phyloP scores from a whole-genome alignment of 2,113 vertebrate genomes.

The Paramisgurnus dabryanus region DNA sequence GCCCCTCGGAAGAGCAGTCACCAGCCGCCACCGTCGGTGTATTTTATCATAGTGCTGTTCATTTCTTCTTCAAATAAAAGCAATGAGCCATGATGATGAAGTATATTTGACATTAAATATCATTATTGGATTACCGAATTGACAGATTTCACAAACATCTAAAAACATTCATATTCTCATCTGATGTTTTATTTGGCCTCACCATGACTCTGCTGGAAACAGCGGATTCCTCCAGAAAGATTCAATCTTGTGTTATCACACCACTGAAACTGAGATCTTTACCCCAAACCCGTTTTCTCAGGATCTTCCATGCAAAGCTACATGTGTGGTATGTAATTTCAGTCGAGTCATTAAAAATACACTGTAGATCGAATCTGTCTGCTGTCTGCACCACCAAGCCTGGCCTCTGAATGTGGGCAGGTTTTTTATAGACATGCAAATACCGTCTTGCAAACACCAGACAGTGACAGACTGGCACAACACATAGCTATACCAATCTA shows the following conservation, averaged over 20 bases:
- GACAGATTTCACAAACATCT: neutral
- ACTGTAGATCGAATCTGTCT: conserved; percentile 56
- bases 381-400: conserved; percentile 10
- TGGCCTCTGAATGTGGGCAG: conserved; percentile 27
- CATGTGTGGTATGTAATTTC: conserved; percentile 67
- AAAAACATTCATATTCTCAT: neutral
- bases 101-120: too few relatives aligned
- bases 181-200: neutral
- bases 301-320: neutral
- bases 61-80: too few relatives aligned
- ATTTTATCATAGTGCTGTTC: too few relatives aligned
- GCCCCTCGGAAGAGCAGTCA: too few relatives aligned
- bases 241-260: conserved; percentile 16
- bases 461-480: conserved; percentile 12
- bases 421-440: conserved; percentile 49
- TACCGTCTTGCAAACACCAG: conserved; percentile 46
- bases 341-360: conserved; percentile 69
- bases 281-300: neutral
- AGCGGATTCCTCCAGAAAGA: neutral
- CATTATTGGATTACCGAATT: neutral
- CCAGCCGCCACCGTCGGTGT: too few relatives aligned
- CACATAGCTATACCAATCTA: neutral
- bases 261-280: neutral
- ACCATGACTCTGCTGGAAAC: neutral
- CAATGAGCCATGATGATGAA: too few relatives aligned